These are phyloP conservation scores for Oxyura jamaicensis DNA, from an alignment of 2,113 vertebrate genomes.

Conservation along the genomic window DNA sequence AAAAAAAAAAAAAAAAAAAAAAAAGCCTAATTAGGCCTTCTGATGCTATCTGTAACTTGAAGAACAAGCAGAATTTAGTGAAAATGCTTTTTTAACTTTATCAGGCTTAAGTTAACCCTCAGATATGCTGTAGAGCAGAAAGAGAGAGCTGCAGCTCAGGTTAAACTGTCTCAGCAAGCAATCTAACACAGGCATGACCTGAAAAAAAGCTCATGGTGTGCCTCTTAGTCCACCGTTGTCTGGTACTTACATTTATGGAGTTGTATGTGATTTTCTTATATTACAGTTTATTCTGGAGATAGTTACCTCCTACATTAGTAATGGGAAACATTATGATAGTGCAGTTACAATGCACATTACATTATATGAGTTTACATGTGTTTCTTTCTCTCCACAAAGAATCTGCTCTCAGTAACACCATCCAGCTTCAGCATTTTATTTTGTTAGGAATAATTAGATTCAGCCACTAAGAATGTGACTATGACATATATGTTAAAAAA, in stretches of 20 bases:
- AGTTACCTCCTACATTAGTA: background rate
- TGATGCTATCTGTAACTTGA: background rate
- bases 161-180: background rate
- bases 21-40: background rate
- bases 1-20: background rate
- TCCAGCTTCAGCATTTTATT: background rate
- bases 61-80: background rate
- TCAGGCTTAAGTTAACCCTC: background rate
- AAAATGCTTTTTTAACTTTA: background rate
- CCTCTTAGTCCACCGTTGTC: background rate
- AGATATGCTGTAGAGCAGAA: background rate
- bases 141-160: background rate
- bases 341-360: background rate
- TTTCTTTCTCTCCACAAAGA: background rate
- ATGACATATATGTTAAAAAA: background rate
- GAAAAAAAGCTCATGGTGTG: background rate
- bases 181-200: background rate
- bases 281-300: background rate
- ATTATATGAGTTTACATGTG: background rate
- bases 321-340: background rate
- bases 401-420: background rate
- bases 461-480: background rate
- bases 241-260: background rate
- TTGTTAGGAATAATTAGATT: background rate
- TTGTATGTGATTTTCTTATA: background rate